A percentile compares a stretch with the other conserved stretches of the same genome.
phyloP scores from a whole-genome alignment of 2,888 invertebrate genomes.

The Cremastinae sp. region DNA sequence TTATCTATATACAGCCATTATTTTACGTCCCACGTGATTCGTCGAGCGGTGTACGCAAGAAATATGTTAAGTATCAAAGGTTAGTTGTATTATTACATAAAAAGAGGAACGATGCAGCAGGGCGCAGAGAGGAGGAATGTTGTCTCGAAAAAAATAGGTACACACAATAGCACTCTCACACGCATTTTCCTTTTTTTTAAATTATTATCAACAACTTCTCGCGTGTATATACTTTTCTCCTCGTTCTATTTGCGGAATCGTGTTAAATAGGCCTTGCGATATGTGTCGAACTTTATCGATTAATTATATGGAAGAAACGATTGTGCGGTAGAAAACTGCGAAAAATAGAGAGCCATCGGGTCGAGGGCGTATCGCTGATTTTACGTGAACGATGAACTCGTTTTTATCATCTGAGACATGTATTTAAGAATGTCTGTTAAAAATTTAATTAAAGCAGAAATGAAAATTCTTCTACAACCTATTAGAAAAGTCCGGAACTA shows the following conservation, averaged over 20 bases:
- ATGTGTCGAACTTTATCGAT: no score
- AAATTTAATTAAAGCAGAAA: no score
- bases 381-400: no score
- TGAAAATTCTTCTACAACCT: no score
- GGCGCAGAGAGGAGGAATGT: slow-evolving; percentile 22
- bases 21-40: slow-evolving; percentile 46
- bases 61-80: slow-evolving; percentile 56
- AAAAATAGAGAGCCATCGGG: no score
- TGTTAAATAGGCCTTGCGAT: background rate
- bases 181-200: slow-evolving; percentile 2
- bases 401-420: no score
- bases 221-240: background rate
- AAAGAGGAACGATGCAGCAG: background rate
- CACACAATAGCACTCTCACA: slow-evolving; percentile 21
- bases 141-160: slow-evolving; percentile 21
- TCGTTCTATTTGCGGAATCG: slow-evolving; percentile 21
- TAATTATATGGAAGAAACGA: no score
- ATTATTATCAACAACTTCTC: background rate
- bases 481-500: no score
- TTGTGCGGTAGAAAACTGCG: no score
- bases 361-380: no score
- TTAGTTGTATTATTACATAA: slow-evolving; percentile 43
- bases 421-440: no score
- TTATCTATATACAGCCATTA: slow-evolving; percentile 55
- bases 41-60: slow-evolving; percentile 29